Evolutionary conservation across 2,797 vertebrate genomes (phyloP).

Genomic region (Argya squamiceps): DNA sequence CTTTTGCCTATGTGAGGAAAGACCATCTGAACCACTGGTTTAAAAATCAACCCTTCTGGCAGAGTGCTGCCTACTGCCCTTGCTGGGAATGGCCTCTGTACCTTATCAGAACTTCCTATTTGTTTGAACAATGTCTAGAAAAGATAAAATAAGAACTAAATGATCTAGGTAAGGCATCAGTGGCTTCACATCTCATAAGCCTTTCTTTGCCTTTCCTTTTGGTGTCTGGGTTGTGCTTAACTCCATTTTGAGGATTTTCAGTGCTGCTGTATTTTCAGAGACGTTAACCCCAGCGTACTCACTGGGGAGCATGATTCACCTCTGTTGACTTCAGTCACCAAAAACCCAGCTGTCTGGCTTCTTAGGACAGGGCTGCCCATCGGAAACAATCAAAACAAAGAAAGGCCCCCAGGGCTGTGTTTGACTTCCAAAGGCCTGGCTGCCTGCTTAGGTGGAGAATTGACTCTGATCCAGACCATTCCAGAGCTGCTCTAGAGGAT

Average conservation of each 20-base stretch:
- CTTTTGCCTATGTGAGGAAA: not conserved
- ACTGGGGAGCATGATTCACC: not conserved
- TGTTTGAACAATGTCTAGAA: slow-evolving; percentile 16
- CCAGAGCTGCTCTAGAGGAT: not conserved
- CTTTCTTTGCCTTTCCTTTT: not conserved
- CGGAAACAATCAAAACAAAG: not conserved
- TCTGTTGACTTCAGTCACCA: not conserved
- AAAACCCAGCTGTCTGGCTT: not conserved
- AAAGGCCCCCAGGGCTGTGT: not conserved
- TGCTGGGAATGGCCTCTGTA: not conserved
- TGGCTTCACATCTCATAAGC: not conserved
- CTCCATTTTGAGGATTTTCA: not conserved
- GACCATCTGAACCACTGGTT: not conserved
- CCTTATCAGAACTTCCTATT: not conserved
- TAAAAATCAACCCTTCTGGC: slow-evolving; percentile 24
- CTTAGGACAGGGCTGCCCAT: not conserved
- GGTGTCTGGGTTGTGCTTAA: not conserved
- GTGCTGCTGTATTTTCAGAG: not conserved
- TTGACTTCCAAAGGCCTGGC: not conserved
- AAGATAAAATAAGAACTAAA: not conserved
- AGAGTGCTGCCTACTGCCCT: not conserved
- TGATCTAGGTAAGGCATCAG: not conserved
- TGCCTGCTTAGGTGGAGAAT: not conserved
- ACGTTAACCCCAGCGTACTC: accelerated
- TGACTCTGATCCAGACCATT: not conserved